Percentiles rank a stretch among this genome's conserved stretches.
Evolutionary conservation across 2,113 vertebrate species (phyloP).

Genomic region (Bostrychus sinensis): DNA sequence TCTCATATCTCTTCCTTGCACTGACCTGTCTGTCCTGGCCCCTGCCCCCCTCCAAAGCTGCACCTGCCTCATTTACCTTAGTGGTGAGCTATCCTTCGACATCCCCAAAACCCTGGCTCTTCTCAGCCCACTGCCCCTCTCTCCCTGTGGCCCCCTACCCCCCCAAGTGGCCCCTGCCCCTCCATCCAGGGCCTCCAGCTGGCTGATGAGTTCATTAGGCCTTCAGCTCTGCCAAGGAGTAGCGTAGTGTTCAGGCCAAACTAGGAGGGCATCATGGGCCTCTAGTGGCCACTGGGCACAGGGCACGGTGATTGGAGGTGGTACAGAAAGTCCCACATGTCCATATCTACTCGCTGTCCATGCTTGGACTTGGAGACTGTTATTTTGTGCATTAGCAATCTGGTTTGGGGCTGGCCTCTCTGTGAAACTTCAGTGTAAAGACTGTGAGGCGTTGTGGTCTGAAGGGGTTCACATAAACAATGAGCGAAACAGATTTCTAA

Average conservation of each 20-base stretch:
- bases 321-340: slow-evolving; percentile 72
- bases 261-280: slow-evolving; percentile 65
- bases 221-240: slow-evolving; percentile 75
- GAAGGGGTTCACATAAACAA: slow-evolving; percentile 70
- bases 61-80: slow-evolving; percentile 62
- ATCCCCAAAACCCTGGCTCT: slow-evolving; percentile 37
- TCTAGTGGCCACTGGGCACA: slow-evolving; percentile 70
- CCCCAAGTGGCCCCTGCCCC: slow-evolving; percentile 46
- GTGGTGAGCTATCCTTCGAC: slow-evolving; percentile 35
- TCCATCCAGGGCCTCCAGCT: slow-evolving; percentile 77
- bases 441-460: slow-evolving; percentile 47
- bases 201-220: slow-evolving; percentile 83
- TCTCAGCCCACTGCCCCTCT: slow-evolving; percentile 20
- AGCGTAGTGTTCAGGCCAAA: slow-evolving; percentile 62
- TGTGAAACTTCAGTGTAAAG: slow-evolving; percentile 55
- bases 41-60: slow-evolving; percentile 36
- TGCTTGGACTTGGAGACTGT: slow-evolving; percentile 50
- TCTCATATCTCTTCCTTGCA: slow-evolving; percentile 27
- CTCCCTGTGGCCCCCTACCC: slow-evolving; percentile 31
- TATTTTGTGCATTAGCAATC: slow-evolving; percentile 73
- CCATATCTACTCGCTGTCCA: slow-evolving; percentile 46
- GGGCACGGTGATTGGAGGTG: slow-evolving; percentile 59
- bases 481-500: slow-evolving; percentile 78
- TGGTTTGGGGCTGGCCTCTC: slow-evolving; percentile 57
- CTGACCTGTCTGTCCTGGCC: slow-evolving; percentile 49